Evolutionary conservation across 2,888 invertebrate species (phyloP).

Genomic region (Ischnura elegans): DNA sequence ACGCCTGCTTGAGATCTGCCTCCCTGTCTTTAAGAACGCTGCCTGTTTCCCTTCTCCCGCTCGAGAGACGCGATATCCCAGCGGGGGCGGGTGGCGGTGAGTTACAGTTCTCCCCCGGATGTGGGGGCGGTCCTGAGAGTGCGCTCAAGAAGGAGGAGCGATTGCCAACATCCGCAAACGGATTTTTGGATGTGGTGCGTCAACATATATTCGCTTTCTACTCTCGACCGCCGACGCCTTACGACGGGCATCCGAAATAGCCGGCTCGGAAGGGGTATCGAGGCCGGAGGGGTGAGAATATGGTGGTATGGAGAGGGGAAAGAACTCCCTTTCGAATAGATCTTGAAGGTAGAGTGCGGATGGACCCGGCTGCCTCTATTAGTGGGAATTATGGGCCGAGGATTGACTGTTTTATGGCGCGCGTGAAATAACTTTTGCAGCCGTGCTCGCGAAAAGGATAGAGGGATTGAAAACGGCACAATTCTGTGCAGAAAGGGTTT

Average conservation of each 20-base stretch:
- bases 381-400: not conserved
- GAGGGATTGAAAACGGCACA: too few relatives aligned
- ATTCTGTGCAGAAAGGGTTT: too few relatives aligned
- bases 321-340: not conserved
- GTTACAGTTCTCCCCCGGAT: not conserved
- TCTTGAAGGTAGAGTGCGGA: too few relatives aligned
- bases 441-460: too few relatives aligned
- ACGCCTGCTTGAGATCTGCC: too few relatives aligned
- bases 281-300: not conserved
- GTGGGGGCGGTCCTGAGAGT: not conserved
- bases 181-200: constrained; percentile 49
- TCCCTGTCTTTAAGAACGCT: too few relatives aligned
- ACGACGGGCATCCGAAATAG: constrained; percentile 41
- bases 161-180: constrained; percentile 55
- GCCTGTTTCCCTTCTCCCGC: not conserved
- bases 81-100: not conserved
- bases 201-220: constrained; percentile 43
- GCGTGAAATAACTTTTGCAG: too few relatives aligned
- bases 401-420: not conserved
- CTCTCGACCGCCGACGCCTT: not conserved
- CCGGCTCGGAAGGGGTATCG: too few relatives aligned
- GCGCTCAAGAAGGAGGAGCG: not conserved
- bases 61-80: not conserved
- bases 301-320: not conserved
- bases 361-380: not conserved